Conservation (phyloP, 2,797 vertebrate species). For the Melanotaenia pygmaea region DNA sequence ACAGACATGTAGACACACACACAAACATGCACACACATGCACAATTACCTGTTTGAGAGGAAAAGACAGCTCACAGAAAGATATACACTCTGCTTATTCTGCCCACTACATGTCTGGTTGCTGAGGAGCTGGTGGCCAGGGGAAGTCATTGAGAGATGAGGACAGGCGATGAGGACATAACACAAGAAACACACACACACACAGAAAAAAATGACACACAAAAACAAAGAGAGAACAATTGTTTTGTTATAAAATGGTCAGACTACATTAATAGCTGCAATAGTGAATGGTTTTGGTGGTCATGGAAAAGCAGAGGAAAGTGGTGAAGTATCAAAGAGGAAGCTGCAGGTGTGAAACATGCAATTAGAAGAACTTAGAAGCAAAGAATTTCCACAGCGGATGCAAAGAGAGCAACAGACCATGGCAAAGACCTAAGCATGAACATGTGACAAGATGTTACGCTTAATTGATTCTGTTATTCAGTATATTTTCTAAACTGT, state of each 20-base stretch:
- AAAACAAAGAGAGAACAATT: slow-evolving; percentile 22
- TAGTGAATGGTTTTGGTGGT: slow-evolving; percentile 4
- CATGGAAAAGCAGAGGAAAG: slow-evolving; percentile 20
- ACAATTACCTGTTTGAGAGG: slow-evolving; percentile 77
- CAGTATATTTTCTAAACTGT: not conserved
- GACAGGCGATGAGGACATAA: slow-evolving; percentile 5
- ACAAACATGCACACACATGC: slow-evolving; percentile 6
- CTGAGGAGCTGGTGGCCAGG: slow-evolving; percentile 46
- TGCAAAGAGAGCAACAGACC: slow-evolving; percentile 47
- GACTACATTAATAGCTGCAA: slow-evolving; percentile 20
- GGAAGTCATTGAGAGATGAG: slow-evolving; percentile 26
- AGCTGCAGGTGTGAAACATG: slow-evolving; percentile 60
- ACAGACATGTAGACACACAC: slow-evolving; percentile 14
- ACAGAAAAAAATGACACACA: slow-evolving; percentile 6
- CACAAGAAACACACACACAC: slow-evolving; percentile 11
- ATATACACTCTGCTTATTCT: slow-evolving; percentile 43
- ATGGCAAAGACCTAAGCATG: slow-evolving; percentile 22
- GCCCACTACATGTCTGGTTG: slow-evolving; percentile 75
- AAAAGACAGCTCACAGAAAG: slow-evolving; percentile 68
- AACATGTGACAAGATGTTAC: slow-evolving; percentile 5
- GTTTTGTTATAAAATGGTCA: slow-evolving; percentile 19
- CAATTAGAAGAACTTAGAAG: slow-evolving; percentile 30
- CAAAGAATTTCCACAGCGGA: slow-evolving; percentile 55
- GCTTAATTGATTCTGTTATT: slow-evolving; percentile 1
- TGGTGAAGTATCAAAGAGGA: slow-evolving; percentile 38